A percentile compares a stretch with the other conserved stretches of the same genome.
These are phyloP conservation scores for Drosophila orena DNA, from an alignment of 1,140 invertebrate species.

Conservation along the genomic window DNA sequence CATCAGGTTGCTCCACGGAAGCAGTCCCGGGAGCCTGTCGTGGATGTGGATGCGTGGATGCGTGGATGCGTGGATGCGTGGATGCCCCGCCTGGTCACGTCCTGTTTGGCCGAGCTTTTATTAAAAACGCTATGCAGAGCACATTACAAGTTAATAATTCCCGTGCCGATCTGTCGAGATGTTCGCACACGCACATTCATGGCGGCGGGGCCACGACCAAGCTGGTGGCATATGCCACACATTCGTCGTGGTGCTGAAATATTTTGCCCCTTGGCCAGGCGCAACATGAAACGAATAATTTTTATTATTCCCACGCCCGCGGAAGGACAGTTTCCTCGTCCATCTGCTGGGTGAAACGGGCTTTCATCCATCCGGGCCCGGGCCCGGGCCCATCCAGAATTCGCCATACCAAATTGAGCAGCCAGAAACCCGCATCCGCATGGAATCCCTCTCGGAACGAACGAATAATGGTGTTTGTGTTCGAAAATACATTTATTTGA, in stretches of 20 bases:
- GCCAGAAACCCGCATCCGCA: conserved; percentile 31
- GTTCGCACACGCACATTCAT: conserved; percentile 16
- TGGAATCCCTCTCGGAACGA: conserved; percentile 39
- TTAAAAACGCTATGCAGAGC: conserved; percentile 83
- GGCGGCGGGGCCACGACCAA: conserved; percentile 33
- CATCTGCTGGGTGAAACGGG: conserved; percentile 13
- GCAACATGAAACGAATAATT: conserved; percentile 81
- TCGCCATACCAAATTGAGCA: conserved; percentile 7
- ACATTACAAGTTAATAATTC: conserved; percentile 84
- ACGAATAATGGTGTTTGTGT: conserved; percentile 79
- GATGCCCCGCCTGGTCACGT: conserved; percentile 69
- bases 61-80: neutral
- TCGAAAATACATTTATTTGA: conserved; percentile 81
- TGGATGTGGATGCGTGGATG: conserved; percentile 2
- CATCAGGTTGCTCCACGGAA: conserved; percentile 58
- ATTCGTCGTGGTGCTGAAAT: conserved; percentile 60
- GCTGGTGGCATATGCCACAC: conserved; percentile 72
- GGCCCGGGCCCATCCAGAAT: neutral
- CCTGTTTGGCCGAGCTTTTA: conserved; percentile 72
- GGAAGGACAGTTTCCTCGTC: conserved; percentile 20
- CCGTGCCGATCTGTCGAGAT: conserved; percentile 57
- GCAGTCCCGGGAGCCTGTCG: conserved; percentile 30
- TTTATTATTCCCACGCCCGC: conserved; percentile 66
- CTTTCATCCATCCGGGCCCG: conserved; percentile 8
- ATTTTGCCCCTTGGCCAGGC: conserved; percentile 66